A percentile compares a stretch with the other conserved stretches of the same genome.
Evolutionary conservation across 2,113 vertebrate genomes (phyloP).

Genomic region (Nesogale talazaci): DNA sequence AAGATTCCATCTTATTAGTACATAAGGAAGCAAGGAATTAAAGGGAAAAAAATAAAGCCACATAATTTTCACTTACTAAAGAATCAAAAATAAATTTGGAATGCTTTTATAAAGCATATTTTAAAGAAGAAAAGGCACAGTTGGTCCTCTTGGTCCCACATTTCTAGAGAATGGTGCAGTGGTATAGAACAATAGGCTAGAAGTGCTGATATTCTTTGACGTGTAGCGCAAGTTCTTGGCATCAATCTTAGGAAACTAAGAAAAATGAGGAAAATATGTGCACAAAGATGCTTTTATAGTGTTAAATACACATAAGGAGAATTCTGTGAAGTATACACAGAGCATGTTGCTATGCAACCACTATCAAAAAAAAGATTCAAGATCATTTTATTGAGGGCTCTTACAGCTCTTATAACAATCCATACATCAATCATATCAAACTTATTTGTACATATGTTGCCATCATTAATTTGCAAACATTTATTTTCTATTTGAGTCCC

Average conservation of each 20-base stretch:
- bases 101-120: background rate
- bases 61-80: constrained; percentile 33
- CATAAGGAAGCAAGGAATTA: constrained; percentile 26
- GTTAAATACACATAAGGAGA: background rate
- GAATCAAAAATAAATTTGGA: background rate
- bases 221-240: constrained; percentile 18
- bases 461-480: too few species aligned
- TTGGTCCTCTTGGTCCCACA: background rate
- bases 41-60: background rate
- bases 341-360: background rate
- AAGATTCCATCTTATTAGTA: constrained; percentile 5
- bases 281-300: background rate
- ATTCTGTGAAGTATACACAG: background rate
- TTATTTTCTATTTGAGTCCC: too few species aligned
- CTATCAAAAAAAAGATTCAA: background rate
- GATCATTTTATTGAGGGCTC: too few species aligned
- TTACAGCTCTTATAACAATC: too few species aligned
- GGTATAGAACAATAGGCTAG: background rate
- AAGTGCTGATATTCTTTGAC: constrained; percentile 19
- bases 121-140: background rate
- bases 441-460: too few species aligned
- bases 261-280: background rate
- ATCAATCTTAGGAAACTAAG: constrained; percentile 35
- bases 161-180: background rate
- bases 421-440: too few species aligned